phyloP scores from a whole-genome alignment of 2,113 vertebrate genomes.

The Dipodomys stephensi region DNA sequence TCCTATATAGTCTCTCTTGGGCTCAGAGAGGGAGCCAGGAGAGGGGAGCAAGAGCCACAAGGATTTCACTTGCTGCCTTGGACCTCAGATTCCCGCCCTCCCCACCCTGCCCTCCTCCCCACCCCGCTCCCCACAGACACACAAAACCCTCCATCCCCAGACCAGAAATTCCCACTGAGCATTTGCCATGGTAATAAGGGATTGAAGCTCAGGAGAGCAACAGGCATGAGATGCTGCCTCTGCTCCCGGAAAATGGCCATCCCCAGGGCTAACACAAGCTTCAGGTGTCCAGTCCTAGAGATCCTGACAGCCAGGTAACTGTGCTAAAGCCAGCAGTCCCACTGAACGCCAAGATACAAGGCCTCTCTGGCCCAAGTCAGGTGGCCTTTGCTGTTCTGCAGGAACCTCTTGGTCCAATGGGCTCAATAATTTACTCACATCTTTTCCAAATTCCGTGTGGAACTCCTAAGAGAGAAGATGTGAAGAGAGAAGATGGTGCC shows the following conservation, averaged over 20 bases:
- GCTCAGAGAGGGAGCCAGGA: neutral
- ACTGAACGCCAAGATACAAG: fast-evolving
- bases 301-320: neutral
- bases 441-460: neutral
- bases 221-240: fast-evolving
- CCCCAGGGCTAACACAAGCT: neutral
- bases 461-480: neutral
- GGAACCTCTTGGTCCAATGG: neutral
- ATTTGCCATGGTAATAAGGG: no score
- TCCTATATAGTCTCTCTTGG: neutral
- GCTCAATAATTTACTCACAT: neutral
- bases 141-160: neutral
- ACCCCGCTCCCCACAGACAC: no score
- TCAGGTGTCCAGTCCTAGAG: neutral
- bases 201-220: no score
- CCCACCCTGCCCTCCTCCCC: no score
- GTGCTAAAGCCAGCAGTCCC: neutral
- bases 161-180: neutral
- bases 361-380: neutral
- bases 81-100: neutral
- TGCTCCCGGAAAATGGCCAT: neutral
- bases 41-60: neutral
- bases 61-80: neutral
- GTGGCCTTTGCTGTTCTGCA: neutral
- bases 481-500: no score